Conservation (phyloP, 2,797 vertebrate species). For the Setipinna tenuifilis region DNA sequence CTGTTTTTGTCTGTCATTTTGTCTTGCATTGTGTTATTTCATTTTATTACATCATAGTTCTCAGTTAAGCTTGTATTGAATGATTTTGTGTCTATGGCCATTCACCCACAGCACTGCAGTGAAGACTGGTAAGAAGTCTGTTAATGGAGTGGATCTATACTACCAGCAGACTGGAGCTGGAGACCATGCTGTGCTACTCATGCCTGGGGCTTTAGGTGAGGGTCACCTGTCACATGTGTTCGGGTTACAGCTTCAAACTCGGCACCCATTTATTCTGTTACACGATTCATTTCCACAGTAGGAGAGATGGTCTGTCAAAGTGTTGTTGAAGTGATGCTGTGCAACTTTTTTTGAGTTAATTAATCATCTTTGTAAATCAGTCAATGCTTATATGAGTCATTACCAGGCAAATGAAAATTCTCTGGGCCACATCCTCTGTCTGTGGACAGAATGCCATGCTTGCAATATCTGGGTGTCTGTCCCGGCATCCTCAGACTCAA, state of each 20-base stretch:
- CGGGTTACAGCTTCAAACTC: background rate
- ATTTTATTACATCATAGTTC: no score
- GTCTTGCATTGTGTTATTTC: no score
- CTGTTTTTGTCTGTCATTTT: no score
- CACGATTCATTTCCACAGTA: background rate
- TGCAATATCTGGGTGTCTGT: no score
- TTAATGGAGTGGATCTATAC: constrained; percentile 86
- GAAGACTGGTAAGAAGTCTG: constrained; percentile 71
- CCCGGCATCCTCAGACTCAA: no score
- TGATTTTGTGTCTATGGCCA: constrained; percentile 14
- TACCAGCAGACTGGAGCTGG: constrained; percentile 84
- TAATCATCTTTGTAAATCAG: no score
- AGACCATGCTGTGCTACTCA: constrained; percentile 79
- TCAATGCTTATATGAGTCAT: no score
- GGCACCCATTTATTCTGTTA: background rate
- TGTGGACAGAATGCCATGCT: no score
- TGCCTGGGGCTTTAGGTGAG: constrained; percentile 77
- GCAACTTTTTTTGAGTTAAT: no score
- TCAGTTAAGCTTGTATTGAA: background rate
- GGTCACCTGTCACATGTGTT: background rate
- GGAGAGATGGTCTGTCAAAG: background rate
- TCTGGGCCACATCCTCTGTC: no score
- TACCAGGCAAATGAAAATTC: no score
- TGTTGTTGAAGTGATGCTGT: no score
- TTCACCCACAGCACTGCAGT: constrained; percentile 70